Percentiles rank a stretch among this genome's conserved stretches.
These are phyloP conservation scores for Phyllotreta cruciferae DNA, from an alignment of 2,888 invertebrate genomes.

Conservation along the genomic window DNA sequence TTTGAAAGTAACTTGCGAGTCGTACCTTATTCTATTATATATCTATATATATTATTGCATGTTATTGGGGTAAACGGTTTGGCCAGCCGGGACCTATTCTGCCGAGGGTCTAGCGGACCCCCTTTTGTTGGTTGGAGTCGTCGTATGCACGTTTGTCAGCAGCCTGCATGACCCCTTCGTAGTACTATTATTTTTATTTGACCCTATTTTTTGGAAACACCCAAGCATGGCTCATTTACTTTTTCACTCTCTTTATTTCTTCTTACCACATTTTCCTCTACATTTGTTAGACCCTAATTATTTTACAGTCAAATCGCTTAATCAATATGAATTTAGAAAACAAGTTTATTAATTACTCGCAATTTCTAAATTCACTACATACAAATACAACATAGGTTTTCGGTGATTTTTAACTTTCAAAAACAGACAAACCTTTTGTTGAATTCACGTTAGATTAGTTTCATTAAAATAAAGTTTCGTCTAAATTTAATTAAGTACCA, in stretches of 20 bases:
- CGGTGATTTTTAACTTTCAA: no score
- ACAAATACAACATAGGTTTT: neutral
- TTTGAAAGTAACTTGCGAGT: slow-evolving; percentile 46
- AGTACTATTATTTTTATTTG: slow-evolving; percentile 31
- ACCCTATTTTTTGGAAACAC: slow-evolving; percentile 21
- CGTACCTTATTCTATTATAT: slow-evolving; percentile 46
- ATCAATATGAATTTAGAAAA: slow-evolving; percentile 12
- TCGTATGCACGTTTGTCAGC: slow-evolving; percentile 55
- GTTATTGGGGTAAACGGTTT: slow-evolving; percentile 57
- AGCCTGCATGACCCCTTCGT: slow-evolving; percentile 49
- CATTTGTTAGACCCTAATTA: slow-evolving; percentile 30
- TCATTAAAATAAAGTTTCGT: neutral
- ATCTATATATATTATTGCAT: slow-evolving; percentile 55
- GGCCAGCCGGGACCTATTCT: slow-evolving; percentile 64
- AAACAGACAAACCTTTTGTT: no score
- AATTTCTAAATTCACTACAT: slow-evolving; percentile 4
- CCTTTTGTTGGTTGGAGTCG: slow-evolving; percentile 47
- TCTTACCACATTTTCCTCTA: slow-evolving; percentile 21
- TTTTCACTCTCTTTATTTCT: slow-evolving; percentile 15
- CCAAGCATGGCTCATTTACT: slow-evolving; percentile 35
- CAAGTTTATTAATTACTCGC: no score
- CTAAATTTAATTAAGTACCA: neutral
- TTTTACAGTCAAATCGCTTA: slow-evolving; percentile 11
- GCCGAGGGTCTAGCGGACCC: slow-evolving; percentile 50
- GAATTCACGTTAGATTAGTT: slow-evolving; percentile 1